Conservation (phyloP, 2,888 invertebrate species). For the Andrena minutula region DNA sequence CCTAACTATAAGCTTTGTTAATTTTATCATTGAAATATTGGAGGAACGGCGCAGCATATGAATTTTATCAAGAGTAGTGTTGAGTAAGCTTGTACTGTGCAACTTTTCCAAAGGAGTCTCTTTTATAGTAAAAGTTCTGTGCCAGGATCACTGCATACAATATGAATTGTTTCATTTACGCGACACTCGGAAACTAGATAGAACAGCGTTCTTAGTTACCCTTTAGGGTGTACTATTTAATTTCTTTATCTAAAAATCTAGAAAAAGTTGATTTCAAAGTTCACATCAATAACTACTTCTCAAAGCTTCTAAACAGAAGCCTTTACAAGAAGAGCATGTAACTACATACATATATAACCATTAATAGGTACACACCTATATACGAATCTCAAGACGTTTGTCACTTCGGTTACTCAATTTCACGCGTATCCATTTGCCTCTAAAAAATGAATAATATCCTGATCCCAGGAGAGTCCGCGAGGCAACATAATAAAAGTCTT, state of each 20-base stretch:
- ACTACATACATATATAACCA: too few relatives aligned
- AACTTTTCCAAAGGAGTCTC: background rate
- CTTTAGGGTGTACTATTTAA: background rate
- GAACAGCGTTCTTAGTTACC: background rate
- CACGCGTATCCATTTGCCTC: constrained; percentile 10
- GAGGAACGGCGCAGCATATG: too few relatives aligned
- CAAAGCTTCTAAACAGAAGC: too few relatives aligned
- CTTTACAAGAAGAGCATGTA: too few relatives aligned
- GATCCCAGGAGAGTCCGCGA: constrained; percentile 67
- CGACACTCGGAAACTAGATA: background rate
- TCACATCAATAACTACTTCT: background rate
- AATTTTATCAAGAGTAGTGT: too few relatives aligned
- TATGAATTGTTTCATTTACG: constrained; percentile 1
- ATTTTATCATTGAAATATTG: too few relatives aligned
- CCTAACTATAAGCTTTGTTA: too few relatives aligned
- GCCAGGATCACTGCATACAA: background rate
- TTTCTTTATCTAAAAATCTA: constrained; percentile 1
- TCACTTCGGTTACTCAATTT: background rate
- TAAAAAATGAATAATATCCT: constrained; percentile 66
- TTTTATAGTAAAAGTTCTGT: too few relatives aligned
- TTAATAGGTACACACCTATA: too few relatives aligned
- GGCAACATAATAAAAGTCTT: constrained; percentile 73
- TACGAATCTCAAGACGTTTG: too few relatives aligned
- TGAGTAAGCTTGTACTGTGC: background rate
- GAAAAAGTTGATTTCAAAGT: background rate